Evolutionary conservation across 2,888 invertebrate species (phyloP), one percentile per base, ranked within the genome.

Genomic region (Tryphoninae sp.): DNA sequence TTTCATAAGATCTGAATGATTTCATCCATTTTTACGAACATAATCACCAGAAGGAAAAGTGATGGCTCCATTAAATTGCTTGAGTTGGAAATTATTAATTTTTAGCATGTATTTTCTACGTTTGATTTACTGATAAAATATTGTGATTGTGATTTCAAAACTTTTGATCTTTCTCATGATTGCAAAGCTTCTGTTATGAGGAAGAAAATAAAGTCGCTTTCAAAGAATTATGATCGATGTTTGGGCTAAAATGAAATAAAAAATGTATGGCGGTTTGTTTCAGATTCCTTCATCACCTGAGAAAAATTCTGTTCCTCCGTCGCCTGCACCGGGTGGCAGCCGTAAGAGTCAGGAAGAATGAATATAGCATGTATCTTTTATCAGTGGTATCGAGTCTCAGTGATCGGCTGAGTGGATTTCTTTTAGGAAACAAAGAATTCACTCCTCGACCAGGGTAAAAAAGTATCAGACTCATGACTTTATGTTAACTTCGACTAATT

Each of bases 311-410:
- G 42, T 62, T 62, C 55, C 74, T 71, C 33, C 79, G 53, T n/a
- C 79, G 8, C 69, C 77, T 7, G 75, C 13, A n/a, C 68, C 80
- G 16, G 80, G 73, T 23, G 79, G 62, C 49, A 79, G 65, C 33
- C 79, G 79, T 62, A 84, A 82, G 33, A 81, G 74, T 58, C 64
- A 81, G 67, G 82, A 82, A 76, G 79, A 82, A 49, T 82, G 75
- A 67, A 75, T 11, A 26, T 76, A 75, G 26, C 11, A 42, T 62
- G 55, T 51, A 62, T 61, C 33, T 19, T 40, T 81, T 62, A 19
- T 61, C 11, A 16, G 51, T 71, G 33, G 19, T 59, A 45, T 71
- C 23, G 11, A 45, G 23, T 59, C n/a, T 22, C 58, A n/a, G 42
- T 22, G 8, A 61, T 11, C 40, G 62, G 62, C 67, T 72, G 49